Conservation (phyloP, 2,888 invertebrate species). For the Amphipyra tragopoginis region DNA sequence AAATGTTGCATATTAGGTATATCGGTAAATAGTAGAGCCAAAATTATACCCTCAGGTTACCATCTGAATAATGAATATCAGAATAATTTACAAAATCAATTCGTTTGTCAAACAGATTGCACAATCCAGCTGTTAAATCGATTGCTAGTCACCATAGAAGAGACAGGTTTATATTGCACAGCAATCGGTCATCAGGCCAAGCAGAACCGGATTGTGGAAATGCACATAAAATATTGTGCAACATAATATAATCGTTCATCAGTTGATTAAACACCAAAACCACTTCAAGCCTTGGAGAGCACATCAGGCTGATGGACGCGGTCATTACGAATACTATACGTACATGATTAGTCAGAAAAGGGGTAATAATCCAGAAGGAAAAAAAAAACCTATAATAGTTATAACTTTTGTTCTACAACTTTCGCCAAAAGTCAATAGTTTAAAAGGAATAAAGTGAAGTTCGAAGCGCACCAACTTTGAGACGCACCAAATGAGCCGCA, state of each 20-base stretch:
- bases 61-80: not conserved
- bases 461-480: no score
- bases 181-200: conserved; percentile 53
- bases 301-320: no score
- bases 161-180: conserved; percentile 39
- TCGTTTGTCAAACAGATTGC: conserved; percentile 36
- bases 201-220: conserved; percentile 34
- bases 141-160: conserved; percentile 30
- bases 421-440: no score
- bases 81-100: conserved; percentile 29
- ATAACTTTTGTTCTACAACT: no score
- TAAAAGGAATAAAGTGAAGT: no score
- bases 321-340: no score
- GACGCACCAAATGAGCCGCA: no score
- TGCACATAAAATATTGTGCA: conserved; percentile 26
- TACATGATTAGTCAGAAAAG: no score
- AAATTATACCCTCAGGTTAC: not conserved
- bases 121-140: conserved; percentile 28
- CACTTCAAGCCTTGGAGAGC: no score
- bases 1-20: not conserved
- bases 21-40: not conserved
- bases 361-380: no score
- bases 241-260: conserved; percentile 9
- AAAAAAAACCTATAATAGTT: no score
- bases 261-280: no score